A percentile compares a stretch with the other conserved stretches of the same genome.
Conservation (phyloP, 2,797 vertebrate genomes). For the Xenentodon cancila region DNA sequence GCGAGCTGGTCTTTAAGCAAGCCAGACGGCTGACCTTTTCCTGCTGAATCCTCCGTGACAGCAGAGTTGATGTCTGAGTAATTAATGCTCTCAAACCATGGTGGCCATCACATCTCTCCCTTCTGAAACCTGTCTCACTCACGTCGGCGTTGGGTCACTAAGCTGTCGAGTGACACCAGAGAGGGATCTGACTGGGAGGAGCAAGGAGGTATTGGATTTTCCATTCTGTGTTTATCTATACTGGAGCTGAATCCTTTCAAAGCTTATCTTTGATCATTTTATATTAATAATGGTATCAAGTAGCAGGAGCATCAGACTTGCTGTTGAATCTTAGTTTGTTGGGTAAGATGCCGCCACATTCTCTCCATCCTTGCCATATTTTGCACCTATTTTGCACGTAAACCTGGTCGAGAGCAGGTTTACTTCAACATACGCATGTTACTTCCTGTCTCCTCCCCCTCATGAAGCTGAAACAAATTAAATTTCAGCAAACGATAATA, state of each 20-base stretch:
- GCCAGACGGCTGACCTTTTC: conserved; percentile 78
- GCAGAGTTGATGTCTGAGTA: conserved; percentile 66
- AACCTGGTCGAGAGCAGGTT: no score
- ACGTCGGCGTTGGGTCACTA: conserved; percentile 41
- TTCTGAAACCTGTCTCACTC: conserved; percentile 14
- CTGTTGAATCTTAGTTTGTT: no score
- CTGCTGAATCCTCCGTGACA: conserved; percentile 30
- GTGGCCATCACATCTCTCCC: conserved; percentile 28
- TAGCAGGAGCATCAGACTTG: no score
- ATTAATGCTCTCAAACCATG: conserved; percentile 64
- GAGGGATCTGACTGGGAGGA: conserved; percentile 21
- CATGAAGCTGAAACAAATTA: no score
- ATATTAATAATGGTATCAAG: conserved; percentile 16
- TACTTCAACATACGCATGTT: no score
- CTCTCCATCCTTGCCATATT: neutral
- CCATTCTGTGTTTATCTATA: conserved; percentile 31
- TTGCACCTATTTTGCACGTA: conserved; percentile 24
- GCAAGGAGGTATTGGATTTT: conserved; percentile 28
- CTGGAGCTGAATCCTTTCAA: conserved; percentile 25
- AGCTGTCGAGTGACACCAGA: conserved; percentile 40
- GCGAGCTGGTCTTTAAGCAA: conserved; percentile 53
- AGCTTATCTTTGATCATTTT: conserved; percentile 33
- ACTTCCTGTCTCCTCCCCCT: no score
- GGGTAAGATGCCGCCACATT: conserved; percentile 7
- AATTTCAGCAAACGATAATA: no score